phyloP scores from a whole-genome alignment of 1,140 invertebrate genomes.

The Magallana gigas region DNA sequence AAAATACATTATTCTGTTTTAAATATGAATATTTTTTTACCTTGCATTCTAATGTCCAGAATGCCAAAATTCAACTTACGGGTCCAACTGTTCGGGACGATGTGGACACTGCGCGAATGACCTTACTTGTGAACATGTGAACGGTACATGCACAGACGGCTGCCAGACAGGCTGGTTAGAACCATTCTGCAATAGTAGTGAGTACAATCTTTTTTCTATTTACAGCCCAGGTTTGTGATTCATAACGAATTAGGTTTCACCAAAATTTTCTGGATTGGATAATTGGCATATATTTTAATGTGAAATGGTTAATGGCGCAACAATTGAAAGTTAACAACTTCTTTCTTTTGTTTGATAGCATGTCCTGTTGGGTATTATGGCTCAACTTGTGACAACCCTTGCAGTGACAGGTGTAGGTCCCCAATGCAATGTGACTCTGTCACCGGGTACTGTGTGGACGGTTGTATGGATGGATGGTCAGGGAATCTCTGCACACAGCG shows the following conservation, averaged over 20 bases:
- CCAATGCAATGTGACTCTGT: neutral
- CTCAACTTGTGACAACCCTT: conserved; percentile 61
- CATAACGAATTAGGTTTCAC: too few species aligned
- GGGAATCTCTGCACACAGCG: neutral
- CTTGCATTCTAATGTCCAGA: conserved; percentile 2
- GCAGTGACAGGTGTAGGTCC: conserved; percentile 40
- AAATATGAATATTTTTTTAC: too few species aligned
- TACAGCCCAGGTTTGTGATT: neutral
- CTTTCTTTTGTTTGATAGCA: conserved; percentile 44
- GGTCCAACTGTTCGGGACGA: conserved; percentile 5
- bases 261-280: too few species aligned
- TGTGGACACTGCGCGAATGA: conserved; percentile 43
- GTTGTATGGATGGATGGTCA: neutral
- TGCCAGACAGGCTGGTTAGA: conserved; percentile 32
- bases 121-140: conserved; percentile 30
- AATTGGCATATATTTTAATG: too few species aligned
- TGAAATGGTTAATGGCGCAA: too few species aligned
- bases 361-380: conserved; percentile 61
- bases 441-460: neutral
- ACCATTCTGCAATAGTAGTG: conserved; percentile 27
- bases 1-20: too few species aligned
- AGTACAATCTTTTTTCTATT: neutral
- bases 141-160: conserved; percentile 42
- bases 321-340: too few species aligned
- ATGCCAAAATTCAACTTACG: conserved; percentile 23